Evolutionary conservation across 2,888 invertebrate species (phyloP).

Genomic region (Coelinius sp.): DNA sequence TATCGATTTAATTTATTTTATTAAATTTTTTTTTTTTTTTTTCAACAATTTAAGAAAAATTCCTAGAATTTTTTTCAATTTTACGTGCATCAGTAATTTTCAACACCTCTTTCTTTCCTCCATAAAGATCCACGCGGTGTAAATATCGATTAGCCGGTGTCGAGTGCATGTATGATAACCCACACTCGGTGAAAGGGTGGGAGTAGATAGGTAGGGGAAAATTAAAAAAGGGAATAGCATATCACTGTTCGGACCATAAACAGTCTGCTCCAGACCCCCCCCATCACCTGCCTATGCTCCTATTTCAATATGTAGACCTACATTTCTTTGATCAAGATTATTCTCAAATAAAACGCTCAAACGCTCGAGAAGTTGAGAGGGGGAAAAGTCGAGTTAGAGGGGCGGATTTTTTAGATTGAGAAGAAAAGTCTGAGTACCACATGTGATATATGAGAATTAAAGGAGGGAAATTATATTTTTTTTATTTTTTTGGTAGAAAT

Average conservation of each 20-base stretch:
- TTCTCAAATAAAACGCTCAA: conserved; percentile 39
- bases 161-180: conserved; percentile 14
- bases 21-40: neutral
- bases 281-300: neutral
- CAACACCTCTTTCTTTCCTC: neutral
- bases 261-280: neutral
- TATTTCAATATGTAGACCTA: neutral
- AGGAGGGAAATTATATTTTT: neutral
- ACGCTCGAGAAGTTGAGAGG: conserved; percentile 27
- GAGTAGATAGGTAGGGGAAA: neutral
- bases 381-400: conserved; percentile 34
- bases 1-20: neutral
- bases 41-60: too few species aligned
- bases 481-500: neutral
- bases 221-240: neutral
- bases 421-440: neutral
- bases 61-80: too few species aligned
- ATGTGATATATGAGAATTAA: neutral
- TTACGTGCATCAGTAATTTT: neutral
- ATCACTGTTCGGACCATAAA: conserved; percentile 6
- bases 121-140: conserved; percentile 9
- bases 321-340: conserved; percentile 15
- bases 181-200: neutral
- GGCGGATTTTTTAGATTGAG: neutral
- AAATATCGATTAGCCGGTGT: conserved; percentile 18